These are phyloP conservation scores for Nipponia nippon DNA, from an alignment of 2,113 vertebrate species.

Conservation along the genomic window DNA sequence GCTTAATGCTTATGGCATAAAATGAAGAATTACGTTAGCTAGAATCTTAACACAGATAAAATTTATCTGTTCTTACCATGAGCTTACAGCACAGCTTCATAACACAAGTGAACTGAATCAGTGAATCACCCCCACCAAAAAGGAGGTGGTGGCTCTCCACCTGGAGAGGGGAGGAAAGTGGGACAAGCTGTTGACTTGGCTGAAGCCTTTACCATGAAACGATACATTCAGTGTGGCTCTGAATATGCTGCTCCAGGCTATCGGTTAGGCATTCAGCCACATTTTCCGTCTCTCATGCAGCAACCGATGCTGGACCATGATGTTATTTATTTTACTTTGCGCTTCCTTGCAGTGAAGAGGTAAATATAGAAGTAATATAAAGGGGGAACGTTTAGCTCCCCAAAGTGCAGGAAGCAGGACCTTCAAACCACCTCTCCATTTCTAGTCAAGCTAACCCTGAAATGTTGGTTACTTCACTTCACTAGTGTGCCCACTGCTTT, in stretches of 20 bases:
- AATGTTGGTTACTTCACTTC: background rate
- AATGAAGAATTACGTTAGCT: background rate
- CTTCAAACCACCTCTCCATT: background rate
- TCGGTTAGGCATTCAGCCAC: background rate
- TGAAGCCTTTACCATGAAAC: background rate
- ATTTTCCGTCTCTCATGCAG: background rate
- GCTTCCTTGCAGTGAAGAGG: background rate
- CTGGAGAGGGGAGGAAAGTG: background rate
- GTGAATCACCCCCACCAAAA: background rate
- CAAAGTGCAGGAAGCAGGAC: background rate
- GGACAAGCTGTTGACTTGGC: background rate
- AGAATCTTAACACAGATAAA: background rate
- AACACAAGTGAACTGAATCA: background rate
- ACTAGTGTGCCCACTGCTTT: background rate
- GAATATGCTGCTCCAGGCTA: background rate
- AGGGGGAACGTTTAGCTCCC: background rate
- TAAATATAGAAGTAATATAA: background rate
- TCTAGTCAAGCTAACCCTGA: background rate
- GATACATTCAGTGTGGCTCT: rapidly evolving
- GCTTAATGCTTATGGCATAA: background rate
- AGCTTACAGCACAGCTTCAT: background rate
- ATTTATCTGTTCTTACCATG: background rate
- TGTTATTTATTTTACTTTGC: background rate
- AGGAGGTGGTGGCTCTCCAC: background rate
- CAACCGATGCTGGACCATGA: background rate